phyloP scores from a whole-genome alignment of 2,888 invertebrate genomes.

The Pristionchus maxplancki region DNA sequence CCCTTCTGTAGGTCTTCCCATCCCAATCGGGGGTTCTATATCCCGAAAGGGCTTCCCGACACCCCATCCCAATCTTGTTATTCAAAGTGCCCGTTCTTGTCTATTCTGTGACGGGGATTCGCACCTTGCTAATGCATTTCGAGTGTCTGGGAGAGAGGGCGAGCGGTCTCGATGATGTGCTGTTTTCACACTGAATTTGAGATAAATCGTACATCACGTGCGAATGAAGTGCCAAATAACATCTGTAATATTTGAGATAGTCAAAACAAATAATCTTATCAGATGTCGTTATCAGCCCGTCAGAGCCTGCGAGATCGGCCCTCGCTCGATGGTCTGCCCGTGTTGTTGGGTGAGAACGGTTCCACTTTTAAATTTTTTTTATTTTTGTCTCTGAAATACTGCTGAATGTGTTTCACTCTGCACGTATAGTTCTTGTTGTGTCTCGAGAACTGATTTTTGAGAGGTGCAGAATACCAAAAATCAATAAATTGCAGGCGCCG shows the following conservation, averaged over 20 bases:
- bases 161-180: background rate
- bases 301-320: background rate
- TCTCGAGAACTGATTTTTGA: no score
- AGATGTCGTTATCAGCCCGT: constrained; percentile 24
- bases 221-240: no score
- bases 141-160: background rate
- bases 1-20: background rate
- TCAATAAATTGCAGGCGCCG: background rate
- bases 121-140: constrained; percentile 18
- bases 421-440: background rate
- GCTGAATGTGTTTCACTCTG: background rate
- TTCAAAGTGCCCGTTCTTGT: background rate
- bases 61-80: background rate
- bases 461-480: background rate
- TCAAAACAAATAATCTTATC: background rate
- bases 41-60: background rate
- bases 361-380: background rate
- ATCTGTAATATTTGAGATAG: no score
- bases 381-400: background rate
- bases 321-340: background rate
- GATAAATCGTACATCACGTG: no score
- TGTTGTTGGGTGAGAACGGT: background rate
- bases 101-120: background rate
- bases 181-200: no score
- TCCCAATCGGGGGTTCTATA: background rate